Conservation (phyloP, 2,888 invertebrate genomes). For the Dusona sp. region DNA sequence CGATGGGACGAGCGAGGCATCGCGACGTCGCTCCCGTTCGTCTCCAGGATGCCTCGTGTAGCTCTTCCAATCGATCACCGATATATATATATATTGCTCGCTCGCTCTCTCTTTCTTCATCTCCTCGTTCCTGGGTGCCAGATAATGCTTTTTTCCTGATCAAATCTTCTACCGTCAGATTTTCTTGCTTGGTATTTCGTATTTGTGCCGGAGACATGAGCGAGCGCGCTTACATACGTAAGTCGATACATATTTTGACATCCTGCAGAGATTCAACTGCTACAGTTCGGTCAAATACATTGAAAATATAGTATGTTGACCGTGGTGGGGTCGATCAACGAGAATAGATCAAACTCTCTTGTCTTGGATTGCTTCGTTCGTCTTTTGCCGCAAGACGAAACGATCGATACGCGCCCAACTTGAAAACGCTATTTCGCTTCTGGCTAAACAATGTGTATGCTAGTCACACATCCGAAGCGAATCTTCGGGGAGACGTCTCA, state of each 20-base stretch:
- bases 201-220: neutral
- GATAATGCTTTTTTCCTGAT: conserved; percentile 2
- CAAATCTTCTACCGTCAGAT: neutral
- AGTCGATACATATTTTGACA: neutral
- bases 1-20: conserved; percentile 32
- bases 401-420: neutral
- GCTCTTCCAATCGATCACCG: conserved; percentile 33
- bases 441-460: neutral
- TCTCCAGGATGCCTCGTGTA: conserved; percentile 29
- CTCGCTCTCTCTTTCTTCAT: neutral
- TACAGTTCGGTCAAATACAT: neutral
- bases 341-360: conserved; percentile 15
- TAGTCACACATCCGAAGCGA: neutral
- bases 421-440: neutral
- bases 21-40: conserved; percentile 34
- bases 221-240: neutral
- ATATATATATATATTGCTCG: neutral
- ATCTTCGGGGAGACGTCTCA: neutral
- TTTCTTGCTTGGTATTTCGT: neutral
- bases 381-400: neutral
- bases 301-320: conserved; percentile 10
- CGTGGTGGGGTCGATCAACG: conserved; percentile 12
- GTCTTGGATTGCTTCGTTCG: conserved; percentile 14
- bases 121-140: neutral
- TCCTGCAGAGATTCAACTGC: neutral